phyloP scores from a whole-genome alignment of 2,797 vertebrate genomes.

The Amblyopsis hoosieri region DNA sequence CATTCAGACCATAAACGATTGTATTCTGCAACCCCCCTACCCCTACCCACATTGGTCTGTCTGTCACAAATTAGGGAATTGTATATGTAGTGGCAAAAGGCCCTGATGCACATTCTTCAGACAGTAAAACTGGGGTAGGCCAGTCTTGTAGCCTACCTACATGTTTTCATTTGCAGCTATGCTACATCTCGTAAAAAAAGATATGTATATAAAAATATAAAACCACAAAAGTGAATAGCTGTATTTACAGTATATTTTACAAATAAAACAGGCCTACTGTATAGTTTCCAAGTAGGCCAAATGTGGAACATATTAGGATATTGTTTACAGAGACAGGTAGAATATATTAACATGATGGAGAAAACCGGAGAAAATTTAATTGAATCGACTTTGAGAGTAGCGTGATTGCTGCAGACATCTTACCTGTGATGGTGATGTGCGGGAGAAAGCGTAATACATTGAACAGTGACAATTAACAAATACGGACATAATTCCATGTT shows the following conservation, averaged over 20 bases:
- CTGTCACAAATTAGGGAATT: too few species aligned
- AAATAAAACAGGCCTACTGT: slow-evolving; percentile 34
- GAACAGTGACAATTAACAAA: slow-evolving; percentile 37
- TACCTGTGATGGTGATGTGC: slow-evolving; percentile 57
- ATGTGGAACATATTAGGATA: too few species aligned
- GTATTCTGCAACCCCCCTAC: slow-evolving; percentile 18
- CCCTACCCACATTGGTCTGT: background rate
- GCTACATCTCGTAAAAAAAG: slow-evolving; percentile 47
- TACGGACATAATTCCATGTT: slow-evolving; percentile 47
- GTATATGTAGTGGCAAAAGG: too few species aligned
- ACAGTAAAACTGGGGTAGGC: slow-evolving; percentile 24
- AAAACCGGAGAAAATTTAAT: background rate
- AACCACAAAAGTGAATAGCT: slow-evolving; percentile 8
- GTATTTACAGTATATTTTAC: slow-evolving; percentile 42
- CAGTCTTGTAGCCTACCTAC: slow-evolving; percentile 13
- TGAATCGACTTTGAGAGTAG: background rate
- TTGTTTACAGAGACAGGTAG: too few species aligned
- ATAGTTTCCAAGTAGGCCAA: too few species aligned
- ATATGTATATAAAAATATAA: slow-evolving; percentile 12
- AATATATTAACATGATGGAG: too few species aligned
- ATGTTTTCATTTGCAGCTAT: slow-evolving; percentile 24
- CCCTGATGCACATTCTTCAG: background rate
- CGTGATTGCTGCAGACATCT: slow-evolving; percentile 1
- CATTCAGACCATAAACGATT: background rate
- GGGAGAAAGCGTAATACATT: slow-evolving; percentile 45